Evolutionary conservation across 2,113 vertebrate species (phyloP).

Genomic region (Gallinago undulata): DNA sequence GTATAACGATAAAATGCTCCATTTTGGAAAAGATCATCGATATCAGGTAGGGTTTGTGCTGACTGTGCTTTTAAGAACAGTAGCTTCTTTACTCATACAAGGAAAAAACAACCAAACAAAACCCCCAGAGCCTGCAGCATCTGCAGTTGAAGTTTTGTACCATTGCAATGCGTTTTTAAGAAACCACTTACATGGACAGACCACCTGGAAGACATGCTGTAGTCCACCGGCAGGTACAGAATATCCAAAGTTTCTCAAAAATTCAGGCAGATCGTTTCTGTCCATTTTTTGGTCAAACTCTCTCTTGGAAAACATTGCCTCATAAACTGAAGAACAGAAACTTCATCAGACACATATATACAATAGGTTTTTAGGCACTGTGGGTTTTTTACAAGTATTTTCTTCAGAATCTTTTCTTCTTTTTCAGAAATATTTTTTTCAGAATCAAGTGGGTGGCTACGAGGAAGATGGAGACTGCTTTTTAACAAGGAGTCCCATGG

Average conservation of each 20-base stretch:
- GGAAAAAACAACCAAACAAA: background rate
- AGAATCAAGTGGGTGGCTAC: background rate
- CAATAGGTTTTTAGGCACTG: background rate
- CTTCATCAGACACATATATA: background rate
- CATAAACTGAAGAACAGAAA: conserved; percentile 32
- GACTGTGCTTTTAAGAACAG: background rate
- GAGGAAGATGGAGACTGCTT: background rate
- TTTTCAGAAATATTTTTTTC: background rate
- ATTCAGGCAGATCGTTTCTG: conserved; percentile 37
- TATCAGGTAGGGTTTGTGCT: background rate
- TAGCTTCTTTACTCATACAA: background rate
- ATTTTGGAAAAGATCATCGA: background rate
- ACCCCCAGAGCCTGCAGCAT: background rate
- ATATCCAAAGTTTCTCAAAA: conserved; percentile 48
- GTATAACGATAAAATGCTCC: background rate
- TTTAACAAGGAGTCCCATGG: background rate
- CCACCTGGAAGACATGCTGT: background rate
- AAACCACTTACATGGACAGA: background rate
- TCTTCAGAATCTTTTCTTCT: background rate
- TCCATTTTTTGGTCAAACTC: conserved; percentile 10
- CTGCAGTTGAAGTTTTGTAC: background rate
- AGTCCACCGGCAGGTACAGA: background rate
- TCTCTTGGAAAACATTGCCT: conserved; percentile 55
- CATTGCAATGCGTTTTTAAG: background rate
- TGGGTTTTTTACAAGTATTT: background rate